phyloP scores from a whole-genome alignment of 2,888 invertebrate species.

The Tetanocera ferruginea region DNA sequence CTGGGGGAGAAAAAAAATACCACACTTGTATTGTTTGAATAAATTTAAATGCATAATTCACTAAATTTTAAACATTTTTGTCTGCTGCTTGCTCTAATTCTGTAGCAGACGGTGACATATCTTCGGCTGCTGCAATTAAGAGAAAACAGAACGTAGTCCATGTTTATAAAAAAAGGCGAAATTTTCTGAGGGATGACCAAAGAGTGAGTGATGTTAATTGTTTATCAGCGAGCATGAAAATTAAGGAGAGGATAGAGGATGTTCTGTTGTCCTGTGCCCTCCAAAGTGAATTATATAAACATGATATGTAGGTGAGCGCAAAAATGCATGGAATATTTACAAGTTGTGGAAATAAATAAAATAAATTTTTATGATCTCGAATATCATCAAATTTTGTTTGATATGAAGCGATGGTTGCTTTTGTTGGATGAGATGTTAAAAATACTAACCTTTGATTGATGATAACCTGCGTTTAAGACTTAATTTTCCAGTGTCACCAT shows the following conservation, averaged over 20 bases:
- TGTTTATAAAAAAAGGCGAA: slow-evolving; percentile 20
- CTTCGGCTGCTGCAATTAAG: slow-evolving; percentile 28
- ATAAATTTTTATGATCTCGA: background rate
- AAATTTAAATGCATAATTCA: background rate
- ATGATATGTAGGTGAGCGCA: slow-evolving; percentile 13
- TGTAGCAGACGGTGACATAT: background rate
- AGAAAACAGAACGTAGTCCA: slow-evolving; percentile 29
- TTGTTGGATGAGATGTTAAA: background rate
- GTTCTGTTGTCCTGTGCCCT: slow-evolving; percentile 35
- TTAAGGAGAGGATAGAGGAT: slow-evolving; percentile 27
- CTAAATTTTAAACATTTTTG: slow-evolving; percentile 7
- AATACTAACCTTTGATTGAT: slow-evolving; percentile 59
- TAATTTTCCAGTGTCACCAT: slow-evolving; percentile 41
- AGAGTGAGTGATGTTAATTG: slow-evolving; percentile 25
- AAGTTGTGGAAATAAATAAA: background rate
- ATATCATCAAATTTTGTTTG: background rate
- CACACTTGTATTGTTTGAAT: slow-evolving; percentile 8
- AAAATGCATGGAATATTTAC: slow-evolving; percentile 25
- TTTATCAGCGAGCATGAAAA: slow-evolving; percentile 24
- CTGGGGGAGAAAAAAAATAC: slow-evolving; percentile 13
- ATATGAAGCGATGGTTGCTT: background rate
- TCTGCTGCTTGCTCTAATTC: slow-evolving; percentile 27
- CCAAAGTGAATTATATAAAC: background rate
- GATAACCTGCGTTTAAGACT: slow-evolving; percentile 59
- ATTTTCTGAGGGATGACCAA: slow-evolving; percentile 3